Evolutionary conservation across 23 tunicate genomes (phyloP), one percentile per base, ranked within the genome.

Genomic region (Halocynthia roretzi): DNA sequence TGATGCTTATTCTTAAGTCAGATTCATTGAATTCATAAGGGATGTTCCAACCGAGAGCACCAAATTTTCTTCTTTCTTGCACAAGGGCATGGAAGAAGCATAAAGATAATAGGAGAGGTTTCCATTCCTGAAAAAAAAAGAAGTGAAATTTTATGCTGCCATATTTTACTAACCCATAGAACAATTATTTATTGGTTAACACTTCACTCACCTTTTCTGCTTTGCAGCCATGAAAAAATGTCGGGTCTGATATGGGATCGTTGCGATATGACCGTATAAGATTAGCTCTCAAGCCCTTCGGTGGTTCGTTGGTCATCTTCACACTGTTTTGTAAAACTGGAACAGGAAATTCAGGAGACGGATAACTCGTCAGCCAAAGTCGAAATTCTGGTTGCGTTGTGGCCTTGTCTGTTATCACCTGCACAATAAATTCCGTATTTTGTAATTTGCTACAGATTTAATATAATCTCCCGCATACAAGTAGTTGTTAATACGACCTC

Each of bases 291-390:
- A 89, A 60, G 9, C 96, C 96, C 68, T 89, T 89, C 50, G 96
- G 96, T 50, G 96, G 96, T 62, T 89, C 96, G 70, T 89, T 89
- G 15, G 96, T 89, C 96, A 89, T 89, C 54, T 89, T 89, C 2
- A 89, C 96, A 75, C 96, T 84, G 62, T 89, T 89, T 62, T 89
- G 88, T 23, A 89, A 61, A 62, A 89, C 80, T 8, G 95, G 69
- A 19, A 88, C 95, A 9, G 95, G 95, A 79, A 88, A 88, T 63
- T 88, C 76, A 20, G 87, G 87, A 7, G 95, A 88, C 6, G 95
- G 95, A 60, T 88, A 88, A 72, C 95, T 88, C 0, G 95, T 88
- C 79, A 88, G 62, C 95, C 95, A 88, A 19, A 88, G 60, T 8
- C 95, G 87, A 78, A 88, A 88, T 21, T 88, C 95, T 7, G 71